These are phyloP conservation scores for Lasioglossum baleicum DNA, from an alignment of 1,140 invertebrate species.

Conservation along the genomic window DNA sequence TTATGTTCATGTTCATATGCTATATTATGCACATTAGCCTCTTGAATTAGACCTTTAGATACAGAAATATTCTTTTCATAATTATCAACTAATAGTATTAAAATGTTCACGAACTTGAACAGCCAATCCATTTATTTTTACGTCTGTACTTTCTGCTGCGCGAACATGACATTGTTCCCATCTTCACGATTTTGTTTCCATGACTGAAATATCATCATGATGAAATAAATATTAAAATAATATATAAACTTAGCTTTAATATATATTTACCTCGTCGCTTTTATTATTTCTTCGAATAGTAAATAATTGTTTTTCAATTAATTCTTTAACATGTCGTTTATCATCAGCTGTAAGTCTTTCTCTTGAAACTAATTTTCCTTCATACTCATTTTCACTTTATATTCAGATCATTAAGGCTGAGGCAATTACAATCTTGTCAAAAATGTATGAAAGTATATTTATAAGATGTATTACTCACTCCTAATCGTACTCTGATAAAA, in stretches of 20 bases:
- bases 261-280: conserved; percentile 50
- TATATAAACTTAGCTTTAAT: not conserved
- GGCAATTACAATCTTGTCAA: too few species aligned
- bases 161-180: conserved; percentile 77
- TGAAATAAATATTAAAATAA: not conserved
- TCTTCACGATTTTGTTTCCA: conserved; percentile 68
- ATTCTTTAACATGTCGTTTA: conserved; percentile 66
- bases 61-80: conserved; percentile 69
- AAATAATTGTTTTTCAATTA: conserved; percentile 75
- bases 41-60: conserved; percentile 49
- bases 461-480: conserved; percentile 54
- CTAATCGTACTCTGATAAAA: conserved; percentile 69
- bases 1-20: conserved; percentile 82
- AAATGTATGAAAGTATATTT: conserved; percentile 9
- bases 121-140: conserved; percentile 83
- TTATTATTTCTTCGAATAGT: conserved; percentile 65
- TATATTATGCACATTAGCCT: conserved; percentile 77
- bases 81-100: conserved; percentile 80
- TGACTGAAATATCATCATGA: conserved; percentile 67
- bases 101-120: conserved; percentile 82
- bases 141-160: too few species aligned
- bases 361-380: conserved; percentile 27
- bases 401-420: conserved; percentile 14
- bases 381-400: conserved; percentile 48
- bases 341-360: conserved; percentile 57